Conservation (phyloP, 2,797 vertebrate genomes). For the Sebastes jordani region DNA sequence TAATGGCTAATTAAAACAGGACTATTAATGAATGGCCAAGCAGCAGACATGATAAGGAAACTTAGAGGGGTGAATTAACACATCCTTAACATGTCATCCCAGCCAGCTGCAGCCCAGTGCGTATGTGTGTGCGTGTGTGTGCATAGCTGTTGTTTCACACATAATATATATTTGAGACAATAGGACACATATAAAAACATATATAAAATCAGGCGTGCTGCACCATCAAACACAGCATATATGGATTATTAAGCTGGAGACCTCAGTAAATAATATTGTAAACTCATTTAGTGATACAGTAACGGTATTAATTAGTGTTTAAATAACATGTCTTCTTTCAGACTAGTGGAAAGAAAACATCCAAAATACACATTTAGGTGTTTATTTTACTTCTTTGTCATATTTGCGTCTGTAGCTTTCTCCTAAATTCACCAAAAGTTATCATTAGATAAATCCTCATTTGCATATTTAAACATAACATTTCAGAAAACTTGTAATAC, state of each 20-base stretch:
- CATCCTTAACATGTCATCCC: constrained; percentile 68
- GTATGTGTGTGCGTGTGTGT: neutral
- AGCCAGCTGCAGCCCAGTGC: constrained; percentile 31
- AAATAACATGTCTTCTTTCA: neutral
- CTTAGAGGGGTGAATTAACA: constrained; percentile 72
- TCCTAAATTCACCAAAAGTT: neutral
- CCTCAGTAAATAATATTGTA: neutral
- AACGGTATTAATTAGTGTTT: neutral
- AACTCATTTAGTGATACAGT: neutral
- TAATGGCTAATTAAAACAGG: constrained; percentile 87
- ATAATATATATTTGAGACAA: neutral
- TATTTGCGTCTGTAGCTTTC: neutral
- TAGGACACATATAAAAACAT: neutral
- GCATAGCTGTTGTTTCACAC: constrained; percentile 11
- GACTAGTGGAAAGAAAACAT: neutral
- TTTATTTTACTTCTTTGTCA: neutral
- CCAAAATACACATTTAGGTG: neutral
- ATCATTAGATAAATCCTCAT: neutral
- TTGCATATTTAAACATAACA: neutral
- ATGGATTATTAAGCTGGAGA: neutral
- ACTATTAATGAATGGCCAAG: constrained; percentile 81
- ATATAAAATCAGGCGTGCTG: neutral
- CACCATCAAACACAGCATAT: neutral
- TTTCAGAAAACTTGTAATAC: too few relatives aligned
- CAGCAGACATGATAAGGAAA: constrained; percentile 78